Base-by-base conservation (phyloP, 2,113 vertebrate genomes). In the Zosterops pallidus region DNA sequence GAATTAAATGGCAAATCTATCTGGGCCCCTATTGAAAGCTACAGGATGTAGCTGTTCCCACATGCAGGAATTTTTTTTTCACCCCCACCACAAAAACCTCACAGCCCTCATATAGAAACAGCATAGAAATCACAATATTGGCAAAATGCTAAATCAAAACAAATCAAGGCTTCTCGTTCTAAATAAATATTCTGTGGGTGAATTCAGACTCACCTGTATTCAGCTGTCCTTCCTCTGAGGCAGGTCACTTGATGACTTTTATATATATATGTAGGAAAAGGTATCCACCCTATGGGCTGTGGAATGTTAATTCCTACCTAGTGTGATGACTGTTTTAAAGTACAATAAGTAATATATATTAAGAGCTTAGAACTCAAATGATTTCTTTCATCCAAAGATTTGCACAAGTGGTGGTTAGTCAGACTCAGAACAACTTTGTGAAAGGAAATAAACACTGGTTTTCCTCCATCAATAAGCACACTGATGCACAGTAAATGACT, bases 171-270 rank as follows among this genome's bases (percentile, higher is more conserved):
- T 80, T 64, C 69, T 65, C 37, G 25, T 47, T 82, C 78, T 83
- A 65, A 53, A 67, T 25, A 80, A 78, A 52, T 71, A 68, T 24
- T 78, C 47, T 72, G 1, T 12, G 17, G 60, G 21, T 33, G 37
- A 93, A 75, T 91, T 86, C 56, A 68, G 62, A 98, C 97, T 98
- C 94, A 98, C 97, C 97, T 75, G 96, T 94, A 81, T 97, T 95
- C 95, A 86, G 60, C 23, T 9, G 7, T 81, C 56, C 85, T 94
- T 88, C 77, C 69, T 89, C 26, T 77, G 78, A 96, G 69, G 33
- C 23, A 60, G 83, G 39, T 69, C 60, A 52, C 44, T 86, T 57
- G 46, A 41, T 33, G 63, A 9, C 22, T 91, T 95, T 96, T 93
- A 96, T 97, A 98, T 97, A 97, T 83, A 84, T 64, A 42, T 81